Evolutionary conservation across 2,113 vertebrate genomes (phyloP).

Genomic region (Clarias gariepinus): DNA sequence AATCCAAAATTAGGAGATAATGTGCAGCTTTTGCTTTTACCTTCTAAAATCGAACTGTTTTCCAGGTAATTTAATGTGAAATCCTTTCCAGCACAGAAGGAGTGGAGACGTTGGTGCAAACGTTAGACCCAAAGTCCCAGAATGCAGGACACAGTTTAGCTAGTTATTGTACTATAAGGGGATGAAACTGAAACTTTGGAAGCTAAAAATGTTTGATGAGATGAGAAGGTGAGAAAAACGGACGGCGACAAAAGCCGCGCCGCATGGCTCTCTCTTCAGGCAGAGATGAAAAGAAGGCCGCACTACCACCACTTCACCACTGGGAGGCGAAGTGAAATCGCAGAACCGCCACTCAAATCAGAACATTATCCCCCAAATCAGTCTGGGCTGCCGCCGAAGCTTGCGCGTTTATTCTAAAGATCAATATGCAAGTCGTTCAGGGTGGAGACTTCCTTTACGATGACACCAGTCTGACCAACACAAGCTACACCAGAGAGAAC

Average conservation of each 20-base stretch:
- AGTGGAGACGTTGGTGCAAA: background rate
- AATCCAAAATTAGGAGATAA: background rate
- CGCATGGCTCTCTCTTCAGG: background rate
- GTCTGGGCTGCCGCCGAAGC: background rate
- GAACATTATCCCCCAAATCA: background rate
- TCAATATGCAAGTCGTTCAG: background rate
- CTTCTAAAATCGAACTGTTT: background rate
- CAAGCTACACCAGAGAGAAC: conserved; percentile 7
- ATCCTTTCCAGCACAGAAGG: background rate
- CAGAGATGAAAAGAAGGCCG: background rate
- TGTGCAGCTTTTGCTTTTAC: background rate
- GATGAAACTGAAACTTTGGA: background rate
- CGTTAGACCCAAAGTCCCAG: background rate
- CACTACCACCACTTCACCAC: background rate
- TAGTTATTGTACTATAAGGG: background rate
- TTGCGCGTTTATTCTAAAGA: background rate
- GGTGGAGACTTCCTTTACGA: background rate
- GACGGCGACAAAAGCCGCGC: background rate
- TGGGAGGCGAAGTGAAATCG: too few species aligned
- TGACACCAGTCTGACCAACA: conserved; percentile 12
- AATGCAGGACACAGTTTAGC: background rate
- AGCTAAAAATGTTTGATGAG: background rate
- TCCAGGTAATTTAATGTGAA: background rate
- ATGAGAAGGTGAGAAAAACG: background rate
- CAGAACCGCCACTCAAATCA: background rate